These are phyloP conservation scores for Hyperopisus bebe DNA, from an alignment of 2,113 vertebrate genomes.

Conservation along the genomic window DNA sequence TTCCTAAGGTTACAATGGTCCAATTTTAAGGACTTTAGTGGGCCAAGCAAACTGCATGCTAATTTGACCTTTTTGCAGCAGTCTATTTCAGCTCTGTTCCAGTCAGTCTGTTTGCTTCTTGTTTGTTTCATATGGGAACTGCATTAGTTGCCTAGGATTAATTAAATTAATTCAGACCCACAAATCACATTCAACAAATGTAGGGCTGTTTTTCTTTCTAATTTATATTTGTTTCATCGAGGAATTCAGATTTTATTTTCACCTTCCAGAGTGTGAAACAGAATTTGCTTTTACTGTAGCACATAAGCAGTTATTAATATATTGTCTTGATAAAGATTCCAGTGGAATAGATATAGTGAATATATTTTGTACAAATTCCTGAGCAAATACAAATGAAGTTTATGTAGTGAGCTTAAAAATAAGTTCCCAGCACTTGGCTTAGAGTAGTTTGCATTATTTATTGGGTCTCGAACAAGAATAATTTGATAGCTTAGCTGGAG, in stretches of 20 bases:
- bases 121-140: neutral
- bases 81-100: neutral
- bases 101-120: neutral
- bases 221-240: neutral
- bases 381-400: neutral
- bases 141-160: neutral
- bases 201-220: neutral
- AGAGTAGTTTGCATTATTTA: neutral
- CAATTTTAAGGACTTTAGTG: neutral
- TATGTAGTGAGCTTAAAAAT: neutral
- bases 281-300: neutral
- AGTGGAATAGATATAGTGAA: neutral
- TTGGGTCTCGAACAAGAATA: neutral
- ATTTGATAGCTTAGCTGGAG: neutral
- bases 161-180: neutral
- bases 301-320: neutral
- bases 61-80: neutral
- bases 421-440: neutral
- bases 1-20: neutral
- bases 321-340: neutral
- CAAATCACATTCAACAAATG: neutral
- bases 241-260: neutral
- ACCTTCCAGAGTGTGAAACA: neutral
- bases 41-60: neutral
- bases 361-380: neutral